Evolutionary conservation across 2,888 invertebrate species (phyloP), one percentile per base, ranked within the genome.

Genomic region (Sesia apiformis): DNA sequence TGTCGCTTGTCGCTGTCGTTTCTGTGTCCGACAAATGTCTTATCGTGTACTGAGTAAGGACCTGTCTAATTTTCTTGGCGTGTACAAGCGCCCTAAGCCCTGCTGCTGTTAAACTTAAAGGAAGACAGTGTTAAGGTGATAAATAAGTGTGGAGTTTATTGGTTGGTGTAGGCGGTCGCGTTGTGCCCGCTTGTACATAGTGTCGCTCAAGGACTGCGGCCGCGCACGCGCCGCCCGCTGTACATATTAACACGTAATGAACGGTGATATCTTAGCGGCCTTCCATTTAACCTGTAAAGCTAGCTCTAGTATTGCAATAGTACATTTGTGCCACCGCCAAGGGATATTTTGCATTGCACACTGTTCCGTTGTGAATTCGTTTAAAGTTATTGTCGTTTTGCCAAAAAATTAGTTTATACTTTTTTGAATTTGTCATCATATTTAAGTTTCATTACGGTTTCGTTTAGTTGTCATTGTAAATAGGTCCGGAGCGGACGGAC

Each of bases 201-300:
- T 23, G 23, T 23, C 23, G 23, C 23, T 23, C 23, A 23, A 23
- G 23, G 23, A 23, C 23, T 23, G 23, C 23, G 23, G 1, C 23
- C 23, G 23, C 23, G 23, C 23, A 23, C 66, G 70, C 66, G 69
- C 65, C 63, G 66, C 63, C 62, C 62, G 58, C 46, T 85, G 84
- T 85, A 86, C 74, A 87, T 84, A 87, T 76, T 81, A 82, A 70
- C 70, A 74, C 71, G 75, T 85, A 87, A 84, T 84, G 82, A 87
- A 85, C 81, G 81, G 89, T 89, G 89, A 89, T 89, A 88, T 84
- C 77, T 81, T 88, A 88, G 89, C 89, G 89, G 89, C 89, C 89
- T 89, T 89, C 82, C 83, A 88, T 86, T 84, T 81, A 80, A 86
- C 83, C 85, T 87, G 85, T 88, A 87, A 86, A 86, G 85, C 81